A percentile compares a stretch with the other conserved stretches of the same genome.
phyloP scores from a whole-genome alignment of 2,113 vertebrate species.

The Pachycephala philippinensis region DNA sequence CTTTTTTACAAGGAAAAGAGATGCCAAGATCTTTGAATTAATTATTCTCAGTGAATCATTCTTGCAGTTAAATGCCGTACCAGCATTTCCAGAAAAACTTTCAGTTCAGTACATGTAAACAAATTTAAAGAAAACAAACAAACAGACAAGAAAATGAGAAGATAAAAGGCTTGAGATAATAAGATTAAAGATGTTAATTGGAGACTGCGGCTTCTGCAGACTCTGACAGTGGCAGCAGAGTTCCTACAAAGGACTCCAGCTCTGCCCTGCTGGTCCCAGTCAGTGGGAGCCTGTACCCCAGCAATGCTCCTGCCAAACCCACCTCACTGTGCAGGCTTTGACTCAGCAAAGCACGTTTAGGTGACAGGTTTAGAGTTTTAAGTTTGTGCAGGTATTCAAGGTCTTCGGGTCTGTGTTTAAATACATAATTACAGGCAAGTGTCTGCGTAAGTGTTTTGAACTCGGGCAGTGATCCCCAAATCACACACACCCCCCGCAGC shows the following conservation, averaged over 20 bases:
- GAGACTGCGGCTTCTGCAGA: background rate
- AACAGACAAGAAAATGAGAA: conserved; percentile 19
- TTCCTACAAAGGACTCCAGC: background rate
- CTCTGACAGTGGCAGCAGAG: background rate
- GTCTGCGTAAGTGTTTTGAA: background rate
- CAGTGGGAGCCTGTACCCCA: background rate
- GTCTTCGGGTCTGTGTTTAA: background rate
- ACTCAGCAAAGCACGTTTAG: background rate
- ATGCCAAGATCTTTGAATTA: conserved; percentile 41
- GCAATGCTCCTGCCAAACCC: background rate
- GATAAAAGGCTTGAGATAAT: conserved; percentile 54
- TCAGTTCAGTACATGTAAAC: conserved; percentile 3
- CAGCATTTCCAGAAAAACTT: conserved; percentile 55
- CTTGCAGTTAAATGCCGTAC: conserved; percentile 31
- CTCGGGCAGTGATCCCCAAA: background rate
- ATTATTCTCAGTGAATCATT: conserved; percentile 49
- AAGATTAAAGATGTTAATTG: conserved; percentile 20
- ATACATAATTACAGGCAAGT: background rate
- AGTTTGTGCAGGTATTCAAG: background rate
- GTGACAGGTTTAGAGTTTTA: background rate
- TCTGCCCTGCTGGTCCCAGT: background rate
- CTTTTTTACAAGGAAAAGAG: conserved; percentile 31
- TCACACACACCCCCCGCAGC: background rate
- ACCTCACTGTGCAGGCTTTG: background rate
- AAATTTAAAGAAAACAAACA: conserved; percentile 49